phyloP scores from a whole-genome alignment of 2,888 invertebrate genomes.

The Panorpa germanica region DNA sequence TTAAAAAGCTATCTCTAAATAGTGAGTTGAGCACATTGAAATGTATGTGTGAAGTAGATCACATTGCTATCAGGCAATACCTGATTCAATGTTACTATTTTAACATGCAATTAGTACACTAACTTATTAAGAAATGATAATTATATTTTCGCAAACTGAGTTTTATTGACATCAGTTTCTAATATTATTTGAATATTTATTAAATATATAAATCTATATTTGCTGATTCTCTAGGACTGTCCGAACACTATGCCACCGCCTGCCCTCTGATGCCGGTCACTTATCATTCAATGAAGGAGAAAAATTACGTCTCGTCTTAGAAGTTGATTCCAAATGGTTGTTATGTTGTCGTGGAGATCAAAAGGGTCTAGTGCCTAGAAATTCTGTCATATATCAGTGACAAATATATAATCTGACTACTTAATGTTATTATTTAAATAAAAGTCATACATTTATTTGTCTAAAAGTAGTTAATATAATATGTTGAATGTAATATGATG shows the following conservation, averaged over 20 bases:
- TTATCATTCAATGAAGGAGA: conserved; percentile 62
- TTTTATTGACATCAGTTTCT: background rate
- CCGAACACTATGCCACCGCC: conserved; percentile 49
- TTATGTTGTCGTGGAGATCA: conserved; percentile 57
- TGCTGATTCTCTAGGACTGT: conserved; percentile 33
- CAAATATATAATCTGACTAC: no score
- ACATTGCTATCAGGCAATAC: no score
- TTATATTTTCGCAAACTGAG: background rate
- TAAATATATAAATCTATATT: conserved; percentile 6
- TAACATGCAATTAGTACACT: no score
- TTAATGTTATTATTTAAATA: no score
- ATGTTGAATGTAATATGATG: no score
- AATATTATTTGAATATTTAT: conserved; percentile 1
- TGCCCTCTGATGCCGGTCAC: conserved; percentile 61
- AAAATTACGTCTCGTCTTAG: conserved; percentile 47
- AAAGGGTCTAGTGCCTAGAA: conserved; percentile 56
- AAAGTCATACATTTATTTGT: no score
- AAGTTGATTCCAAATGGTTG: conserved; percentile 58
- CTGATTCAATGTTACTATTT: no score
- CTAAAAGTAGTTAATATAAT: no score
- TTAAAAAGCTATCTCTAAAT: no score
- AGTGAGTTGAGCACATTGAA: no score
- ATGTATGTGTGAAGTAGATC: no score
- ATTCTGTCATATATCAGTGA: conserved; percentile 51
- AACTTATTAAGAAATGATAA: conserved; percentile 9